Percentiles rank a stretch among this genome's conserved stretches.
These are phyloP conservation scores for Neolamprologus modestus DNA, from an alignment of 2,113 vertebrate species.

Conservation along the genomic window DNA sequence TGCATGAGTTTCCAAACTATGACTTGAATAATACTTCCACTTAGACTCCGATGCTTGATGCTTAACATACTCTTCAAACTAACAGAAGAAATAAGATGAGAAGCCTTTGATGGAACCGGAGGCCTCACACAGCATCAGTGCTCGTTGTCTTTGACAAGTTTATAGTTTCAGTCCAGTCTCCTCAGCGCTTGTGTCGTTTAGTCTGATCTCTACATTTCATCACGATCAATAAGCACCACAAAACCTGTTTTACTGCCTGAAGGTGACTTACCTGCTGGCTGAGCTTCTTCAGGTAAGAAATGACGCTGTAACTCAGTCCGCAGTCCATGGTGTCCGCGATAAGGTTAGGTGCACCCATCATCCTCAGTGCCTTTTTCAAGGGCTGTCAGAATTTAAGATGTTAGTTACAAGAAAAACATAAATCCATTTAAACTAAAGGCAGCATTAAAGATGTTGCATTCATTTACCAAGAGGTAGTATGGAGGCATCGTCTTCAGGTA, in stretches of 20 bases:
- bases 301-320: slow-evolving; percentile 94
- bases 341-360: slow-evolving; percentile 96
- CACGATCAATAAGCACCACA: neutral
- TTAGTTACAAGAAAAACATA: neutral
- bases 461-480: slow-evolving; percentile 89
- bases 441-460: neutral
- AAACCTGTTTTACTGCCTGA: neutral
- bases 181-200: neutral
- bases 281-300: slow-evolving; percentile 97
- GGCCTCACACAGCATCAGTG: neutral
- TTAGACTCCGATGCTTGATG: neutral
- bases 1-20: neutral
- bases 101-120: neutral
- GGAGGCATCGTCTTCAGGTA: slow-evolving; percentile 98
- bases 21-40: neutral
- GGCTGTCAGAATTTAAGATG: slow-evolving; percentile 67
- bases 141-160: neutral
- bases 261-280: slow-evolving; percentile 84
- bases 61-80: neutral
- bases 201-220: neutral
- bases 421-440: neutral
- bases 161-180: neutral
- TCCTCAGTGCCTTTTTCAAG: slow-evolving; percentile 93
- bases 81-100: neutral
- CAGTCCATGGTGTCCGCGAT: slow-evolving; percentile 94